These are phyloP conservation scores for Diploscapter pachys DNA, from an alignment of 1,140 invertebrate genomes.

Conservation along the genomic window DNA sequence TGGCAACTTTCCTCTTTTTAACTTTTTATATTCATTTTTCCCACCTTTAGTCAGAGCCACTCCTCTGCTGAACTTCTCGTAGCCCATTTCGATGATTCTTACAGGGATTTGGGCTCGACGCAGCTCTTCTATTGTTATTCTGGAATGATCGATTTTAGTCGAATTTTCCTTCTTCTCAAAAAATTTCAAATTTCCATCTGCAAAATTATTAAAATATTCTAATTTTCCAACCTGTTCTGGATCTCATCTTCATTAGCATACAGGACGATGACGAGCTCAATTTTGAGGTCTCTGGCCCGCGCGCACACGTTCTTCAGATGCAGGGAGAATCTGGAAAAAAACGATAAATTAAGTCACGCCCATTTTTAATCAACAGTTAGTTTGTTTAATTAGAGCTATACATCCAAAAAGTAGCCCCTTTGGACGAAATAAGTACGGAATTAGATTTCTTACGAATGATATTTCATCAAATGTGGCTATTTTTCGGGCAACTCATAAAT, in stretches of 20 bases:
- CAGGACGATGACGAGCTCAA: slow-evolving; percentile 75
- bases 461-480: no score
- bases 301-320: slow-evolving; percentile 77
- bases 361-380: no score
- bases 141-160: background rate
- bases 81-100: slow-evolving; percentile 47
- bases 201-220: no score
- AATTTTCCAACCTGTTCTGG: no score
- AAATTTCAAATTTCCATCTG: no score
- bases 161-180: no score
- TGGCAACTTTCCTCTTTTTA: no score
- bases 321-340: slow-evolving; percentile 71
- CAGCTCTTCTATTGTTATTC: slow-evolving; percentile 53
- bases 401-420: no score
- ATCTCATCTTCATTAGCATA: slow-evolving; percentile 64
- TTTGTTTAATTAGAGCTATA: no score
- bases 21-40: slow-evolving; percentile 30
- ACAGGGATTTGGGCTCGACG: slow-evolving; percentile 54
- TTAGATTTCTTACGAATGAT: no score
- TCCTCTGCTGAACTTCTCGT: slow-evolving; percentile 60
- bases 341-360: background rate
- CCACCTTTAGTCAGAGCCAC: slow-evolving; percentile 60
- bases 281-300: slow-evolving; percentile 61
- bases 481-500: no score
- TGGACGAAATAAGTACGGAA: no score